Evolutionary conservation across 2,888 invertebrate species (phyloP), one percentile per base, ranked within the genome.

Genomic region (Galeruca laticollis): DNA sequence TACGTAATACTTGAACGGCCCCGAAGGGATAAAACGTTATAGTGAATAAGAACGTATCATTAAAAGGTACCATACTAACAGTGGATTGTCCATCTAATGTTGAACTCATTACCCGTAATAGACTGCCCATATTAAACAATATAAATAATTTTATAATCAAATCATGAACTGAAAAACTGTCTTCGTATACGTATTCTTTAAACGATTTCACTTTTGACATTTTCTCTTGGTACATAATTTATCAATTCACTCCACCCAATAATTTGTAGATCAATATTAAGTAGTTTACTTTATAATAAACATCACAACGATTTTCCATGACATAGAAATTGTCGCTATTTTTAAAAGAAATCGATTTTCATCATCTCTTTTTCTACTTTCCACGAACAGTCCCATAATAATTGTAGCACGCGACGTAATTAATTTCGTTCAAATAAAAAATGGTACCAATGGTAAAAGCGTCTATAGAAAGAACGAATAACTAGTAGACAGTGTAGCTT

Each of bases 371-470:
- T 65, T 56, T 51, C 49, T 66, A 33, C 21, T 43, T 57, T 43
- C 47, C 13, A 33, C 49, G 40, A 33, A 33, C 20, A 49, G 43
- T n/a, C 57, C 26, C n/a, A 52, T 67, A 52, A 59, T 40, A 31
- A 67, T 47, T 43, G 66, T 60, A 60, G 66, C 60, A 31, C 60
- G 60, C 59, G 15, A 67, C 18, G 15, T 9, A 47, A 18, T 47
- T 47, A 47, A 57, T 43, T 64, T 54, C 56, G 54, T 56, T 56
- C 31, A 11, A 18, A 20, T 64, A 56, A 63, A 51, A 51, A 31
- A 63, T 54, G 35, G 47, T 61, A 49, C 49, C 49, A 64, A 21
- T 13, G 31, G 57, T 40, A 65, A 47, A 47, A 47, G 47, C 18
- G 47, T 18, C 15, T 47, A 8, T 8, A 47, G 47, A 8, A 47